Percentiles rank a stretch among this genome's conserved stretches.
Evolutionary conservation across 2,113 vertebrate species (phyloP).

Genomic region (Hippocampus abdominalis): DNA sequence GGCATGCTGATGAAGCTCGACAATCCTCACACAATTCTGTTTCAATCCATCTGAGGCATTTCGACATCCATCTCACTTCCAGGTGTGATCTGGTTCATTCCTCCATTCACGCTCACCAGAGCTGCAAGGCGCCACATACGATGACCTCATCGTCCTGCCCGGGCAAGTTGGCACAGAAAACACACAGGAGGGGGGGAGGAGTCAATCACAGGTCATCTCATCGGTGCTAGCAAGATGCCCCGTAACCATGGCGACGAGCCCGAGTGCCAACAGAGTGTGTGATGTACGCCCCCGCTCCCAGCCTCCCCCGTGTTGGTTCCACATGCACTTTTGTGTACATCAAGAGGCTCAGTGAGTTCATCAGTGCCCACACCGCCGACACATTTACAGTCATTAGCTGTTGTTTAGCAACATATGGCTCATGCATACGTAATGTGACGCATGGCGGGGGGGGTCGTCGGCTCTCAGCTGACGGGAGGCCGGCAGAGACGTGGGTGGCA

Average conservation of each 20-base stretch:
- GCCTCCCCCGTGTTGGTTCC: slow-evolving; percentile 33
- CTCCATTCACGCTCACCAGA: slow-evolving; percentile 15
- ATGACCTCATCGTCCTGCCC: slow-evolving; percentile 47
- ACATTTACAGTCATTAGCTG: slow-evolving; percentile 9
- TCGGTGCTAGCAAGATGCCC: slow-evolving; percentile 30
- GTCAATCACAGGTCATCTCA: slow-evolving; percentile 58
- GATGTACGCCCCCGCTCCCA: slow-evolving; percentile 26
- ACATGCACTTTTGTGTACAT: slow-evolving; percentile 34
- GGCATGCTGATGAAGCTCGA: neutral
- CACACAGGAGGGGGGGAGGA: slow-evolving; percentile 26
- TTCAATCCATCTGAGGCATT: neutral
- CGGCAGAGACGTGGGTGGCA: slow-evolving; percentile 61
- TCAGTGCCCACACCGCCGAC: neutral
- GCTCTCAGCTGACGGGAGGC: slow-evolving; percentile 13
- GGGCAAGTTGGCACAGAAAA: slow-evolving; percentile 52
- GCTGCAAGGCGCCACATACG: slow-evolving; percentile 33
- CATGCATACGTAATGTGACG: slow-evolving; percentile 23
- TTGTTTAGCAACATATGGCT: slow-evolving; percentile 20
- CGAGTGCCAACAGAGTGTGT: slow-evolving; percentile 48
- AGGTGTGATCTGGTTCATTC: slow-evolving; percentile 28
- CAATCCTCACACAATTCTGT: neutral
- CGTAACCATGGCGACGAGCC: slow-evolving; percentile 60
- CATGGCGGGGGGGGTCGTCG: neutral
- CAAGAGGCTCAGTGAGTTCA: slow-evolving; percentile 12
- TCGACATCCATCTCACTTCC: neutral